Evolutionary conservation across 2,888 invertebrate species (phyloP), one percentile per base, ranked within the genome.

Genomic region (Epinotia ramella): DNA sequence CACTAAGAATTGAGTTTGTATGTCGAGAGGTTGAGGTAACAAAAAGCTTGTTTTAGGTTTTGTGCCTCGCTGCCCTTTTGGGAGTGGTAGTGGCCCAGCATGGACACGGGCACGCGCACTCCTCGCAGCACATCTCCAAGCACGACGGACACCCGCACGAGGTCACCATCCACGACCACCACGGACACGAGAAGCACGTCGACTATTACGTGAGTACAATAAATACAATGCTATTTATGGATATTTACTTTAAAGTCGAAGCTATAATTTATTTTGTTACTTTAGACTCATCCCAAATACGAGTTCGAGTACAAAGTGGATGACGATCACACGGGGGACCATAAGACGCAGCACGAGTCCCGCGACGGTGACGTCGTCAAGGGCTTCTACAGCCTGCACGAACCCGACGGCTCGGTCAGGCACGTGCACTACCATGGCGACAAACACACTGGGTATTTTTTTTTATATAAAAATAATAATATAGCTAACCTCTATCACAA

Each of bases 291-390:
- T 53, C 83, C 85, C n/a, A 84, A 86, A 73, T 86, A 85, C 77
- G 80, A 83, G 28, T 86, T 90, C 75, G 81, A 79, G 59, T 87
- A 88, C 81, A 84, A 82, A 76, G 84, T 88, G 3, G 77, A 81
- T 56, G 95, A 95, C 80, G 86, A 88, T 7, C 94, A 95, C 83
- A 95, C 95, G 24, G 94, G 94, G 18, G 95, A 95, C 84, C 87
- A 90, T 81, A 94, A 95, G 83, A 86, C 88, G 18, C 94, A 94
- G 81, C 91, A 93, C 76, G 95, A 95, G 81, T 81, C 82, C 24
- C 88, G 92, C 56, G 90, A 95, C 75, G 95, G 94, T 7, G 94
- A 95, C 81, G 86, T 81, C 18, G 94, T 95, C 20, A 85, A 86
- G 74, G 88, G 87, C 3, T 81, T 79, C 80, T 88, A 87, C 81